A percentile compares a stretch with the other conserved stretches of the same genome.
Evolutionary conservation across 2,113 vertebrate genomes (phyloP).

Genomic region (Pollachius pollachius): DNA sequence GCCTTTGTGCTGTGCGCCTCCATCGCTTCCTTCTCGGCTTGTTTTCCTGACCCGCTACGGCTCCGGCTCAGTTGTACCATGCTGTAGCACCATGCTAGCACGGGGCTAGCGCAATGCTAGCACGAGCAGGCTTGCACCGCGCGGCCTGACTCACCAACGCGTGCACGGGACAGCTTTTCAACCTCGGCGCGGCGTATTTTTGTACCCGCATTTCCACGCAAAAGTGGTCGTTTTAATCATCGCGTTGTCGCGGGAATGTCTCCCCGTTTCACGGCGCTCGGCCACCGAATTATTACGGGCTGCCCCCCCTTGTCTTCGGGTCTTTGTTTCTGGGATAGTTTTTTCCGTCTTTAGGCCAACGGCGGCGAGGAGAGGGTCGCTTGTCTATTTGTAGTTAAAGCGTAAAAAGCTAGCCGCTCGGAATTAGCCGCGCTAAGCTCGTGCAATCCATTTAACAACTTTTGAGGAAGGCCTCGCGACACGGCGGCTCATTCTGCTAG

Average conservation of each 20-base stretch:
- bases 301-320: neutral
- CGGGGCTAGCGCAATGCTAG: constrained; percentile 27
- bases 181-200: neutral
- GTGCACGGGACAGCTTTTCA: constrained; percentile 8
- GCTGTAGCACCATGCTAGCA: constrained; percentile 66
- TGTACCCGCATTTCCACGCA: neutral
- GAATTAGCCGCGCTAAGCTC: constrained; percentile 37
- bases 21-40: constrained; percentile 43
- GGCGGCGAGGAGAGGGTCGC: neutral
- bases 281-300: neutral
- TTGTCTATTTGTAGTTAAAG: constrained; percentile 6
- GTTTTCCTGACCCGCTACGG: constrained; percentile 65
- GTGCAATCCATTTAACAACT: constrained; percentile 29
- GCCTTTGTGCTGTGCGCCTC: neutral
- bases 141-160: constrained; percentile 35
- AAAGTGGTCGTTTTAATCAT: neutral
- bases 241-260: too few relatives aligned
- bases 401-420: constrained; percentile 30
- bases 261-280: neutral
- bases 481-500: constrained; percentile 33
- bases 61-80: constrained; percentile 51
- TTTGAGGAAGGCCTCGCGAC: constrained; percentile 52
- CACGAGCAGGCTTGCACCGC: constrained; percentile 23
- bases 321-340: constrained; percentile 56
- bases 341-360: neutral